Base-by-base conservation (phyloP, 37 sponge, comb jelly and placozoan genomes). In the Bolinopsis microptera region DNA sequence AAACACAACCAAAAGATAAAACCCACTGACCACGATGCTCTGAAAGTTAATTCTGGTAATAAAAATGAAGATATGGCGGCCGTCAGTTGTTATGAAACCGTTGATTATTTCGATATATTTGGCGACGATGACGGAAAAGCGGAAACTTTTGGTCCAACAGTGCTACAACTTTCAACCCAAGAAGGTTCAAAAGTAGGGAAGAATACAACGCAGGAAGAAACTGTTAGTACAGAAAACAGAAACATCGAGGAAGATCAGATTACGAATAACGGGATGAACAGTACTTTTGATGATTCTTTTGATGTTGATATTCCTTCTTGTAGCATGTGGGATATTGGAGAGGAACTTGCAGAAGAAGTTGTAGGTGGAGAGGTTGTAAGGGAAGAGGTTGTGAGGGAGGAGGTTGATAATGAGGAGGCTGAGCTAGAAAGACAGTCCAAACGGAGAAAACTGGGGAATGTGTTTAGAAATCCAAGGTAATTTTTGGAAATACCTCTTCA, bases 71-170 rank as follows among this genome's bases (percentile, higher is more conserved):
- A 5, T 13, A 48, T 18, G 13, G 5, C 61, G 5, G 61, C 13
- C 61, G 61, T 48, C 61, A 48, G 61, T 48, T 48, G 13, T 48
- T 48, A 48, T 40, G 90, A 86, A 41, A 86, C 90, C 18, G 90
- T 86, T 0, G 90, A 86, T 40, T 86, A 86, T 40, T 86, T 40
- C 31, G 90, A 41, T 23, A 86, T 86, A 23, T 86, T 86, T 27
- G 90, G 90, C 0, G 90, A 86, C 3, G 90, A 86, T 3, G 90
- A 86, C 1, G 1, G 32, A 3, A 48, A 39, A 16, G 61, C 0
- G 31, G 90, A 86, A 39, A 41, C 61, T 27, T 86, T 86, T 40
- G 61, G 24, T 39, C 61, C 61, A 0, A 86, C 41, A 32, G 80
- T 77, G 9, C 28, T 77, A 77, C 33, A 28, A 33, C 80, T 77